Conservation (phyloP, 2,888 invertebrate genomes). For the Diarsia rubi region DNA sequence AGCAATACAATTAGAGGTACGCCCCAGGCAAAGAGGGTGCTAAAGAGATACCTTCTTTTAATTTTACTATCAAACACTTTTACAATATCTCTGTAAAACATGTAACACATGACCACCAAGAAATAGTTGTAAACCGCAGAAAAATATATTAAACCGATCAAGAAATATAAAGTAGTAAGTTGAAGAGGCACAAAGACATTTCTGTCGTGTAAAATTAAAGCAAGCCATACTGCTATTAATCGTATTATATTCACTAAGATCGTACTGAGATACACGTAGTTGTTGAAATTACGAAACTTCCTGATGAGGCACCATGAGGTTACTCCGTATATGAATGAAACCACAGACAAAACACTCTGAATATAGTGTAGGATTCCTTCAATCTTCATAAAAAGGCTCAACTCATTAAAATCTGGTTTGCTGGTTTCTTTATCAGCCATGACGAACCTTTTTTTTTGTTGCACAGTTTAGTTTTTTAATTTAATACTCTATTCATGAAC, state of each 20-base stretch:
- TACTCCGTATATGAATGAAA: constrained; percentile 30
- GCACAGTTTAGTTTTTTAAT: neutral
- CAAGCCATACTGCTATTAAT: neutral
- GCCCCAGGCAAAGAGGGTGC: constrained; percentile 27
- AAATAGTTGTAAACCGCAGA: constrained; percentile 19
- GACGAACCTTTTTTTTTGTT: neutral
- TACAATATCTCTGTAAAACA: constrained; percentile 36
- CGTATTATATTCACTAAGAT: constrained; percentile 17
- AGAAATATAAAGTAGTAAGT: neutral
- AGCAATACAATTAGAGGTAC: constrained; percentile 1
- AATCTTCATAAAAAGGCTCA: neutral
- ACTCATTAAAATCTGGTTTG: too few relatives aligned
- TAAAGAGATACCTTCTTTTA: constrained; percentile 9
- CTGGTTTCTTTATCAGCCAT: constrained; percentile 3
- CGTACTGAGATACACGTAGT: constrained; percentile 31
- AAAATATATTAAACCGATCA: neutral
- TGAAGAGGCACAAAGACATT: too few relatives aligned
- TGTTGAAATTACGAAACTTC: constrained; percentile 37
- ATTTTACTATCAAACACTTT: constrained; percentile 14
- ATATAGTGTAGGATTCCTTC: neutral
- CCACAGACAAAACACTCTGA: neutral
- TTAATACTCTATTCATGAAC: neutral
- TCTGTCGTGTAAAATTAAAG: neutral
- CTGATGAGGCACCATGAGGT: constrained; percentile 34
- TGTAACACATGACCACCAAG: constrained; percentile 26